Percentiles rank a stretch among this genome's conserved stretches.
Conservation (phyloP, 2,797 vertebrate genomes). For the Leptodactylus fallax region DNA sequence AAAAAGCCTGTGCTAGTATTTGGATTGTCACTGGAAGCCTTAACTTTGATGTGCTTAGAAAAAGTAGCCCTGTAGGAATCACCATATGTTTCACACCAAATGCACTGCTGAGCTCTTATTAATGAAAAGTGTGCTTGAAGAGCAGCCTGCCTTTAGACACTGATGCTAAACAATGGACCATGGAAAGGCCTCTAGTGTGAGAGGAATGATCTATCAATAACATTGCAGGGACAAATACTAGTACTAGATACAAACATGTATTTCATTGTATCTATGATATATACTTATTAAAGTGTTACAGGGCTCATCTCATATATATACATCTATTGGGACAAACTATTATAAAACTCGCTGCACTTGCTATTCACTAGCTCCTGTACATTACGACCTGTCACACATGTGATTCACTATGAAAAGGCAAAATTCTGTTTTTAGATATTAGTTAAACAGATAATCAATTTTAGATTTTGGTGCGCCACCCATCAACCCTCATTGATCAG, state of each 20-base stretch:
- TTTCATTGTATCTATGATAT: background rate
- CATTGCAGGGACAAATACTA: background rate
- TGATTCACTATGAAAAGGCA: too few species aligned
- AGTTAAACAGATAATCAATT: too few species aligned
- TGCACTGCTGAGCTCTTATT: background rate
- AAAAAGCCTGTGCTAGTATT: background rate
- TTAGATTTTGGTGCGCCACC: too few species aligned
- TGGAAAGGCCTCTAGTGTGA: background rate
- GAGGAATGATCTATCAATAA: background rate
- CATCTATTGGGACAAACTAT: background rate
- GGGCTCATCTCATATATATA: background rate
- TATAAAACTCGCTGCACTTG: background rate
- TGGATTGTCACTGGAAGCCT: background rate
- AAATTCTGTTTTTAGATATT: too few species aligned
- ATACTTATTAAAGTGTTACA: background rate
- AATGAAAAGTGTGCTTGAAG: background rate
- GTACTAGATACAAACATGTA: background rate
- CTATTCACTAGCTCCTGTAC: background rate
- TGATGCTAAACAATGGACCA: background rate
- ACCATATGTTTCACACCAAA: background rate
- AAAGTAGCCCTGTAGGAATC: background rate
- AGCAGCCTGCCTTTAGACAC: background rate
- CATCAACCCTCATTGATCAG: too few species aligned
- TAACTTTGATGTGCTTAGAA: background rate
- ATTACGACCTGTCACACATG: too few species aligned